These are phyloP conservation scores for Paraescarpia echinospica DNA, from an alignment of 1,140 invertebrate species.

Conservation along the genomic window DNA sequence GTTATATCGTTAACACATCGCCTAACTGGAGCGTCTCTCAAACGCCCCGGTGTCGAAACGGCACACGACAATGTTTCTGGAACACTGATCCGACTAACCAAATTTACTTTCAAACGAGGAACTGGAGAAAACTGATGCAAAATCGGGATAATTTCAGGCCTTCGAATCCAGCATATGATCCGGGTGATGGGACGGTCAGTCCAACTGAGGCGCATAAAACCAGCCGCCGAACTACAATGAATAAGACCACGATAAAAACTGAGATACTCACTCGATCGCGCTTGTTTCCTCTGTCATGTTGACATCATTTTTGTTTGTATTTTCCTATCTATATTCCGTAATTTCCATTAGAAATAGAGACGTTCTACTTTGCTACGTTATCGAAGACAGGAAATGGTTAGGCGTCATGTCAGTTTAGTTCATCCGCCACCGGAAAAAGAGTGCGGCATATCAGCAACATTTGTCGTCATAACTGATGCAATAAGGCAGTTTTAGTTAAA, in stretches of 20 bases:
- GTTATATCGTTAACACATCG: background rate
- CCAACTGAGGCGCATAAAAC: background rate
- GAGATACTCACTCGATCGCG: background rate
- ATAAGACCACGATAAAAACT: background rate
- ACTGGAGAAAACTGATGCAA: background rate
- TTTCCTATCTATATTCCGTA: constrained; percentile 6
- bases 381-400: constrained; percentile 5
- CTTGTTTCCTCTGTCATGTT: background rate
- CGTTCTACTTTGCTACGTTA: background rate
- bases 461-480: background rate
- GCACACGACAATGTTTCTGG: background rate
- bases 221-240: background rate
- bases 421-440: constrained; percentile 3
- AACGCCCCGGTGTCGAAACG: background rate
- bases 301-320: background rate
- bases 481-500: background rate
- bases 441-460: background rate
- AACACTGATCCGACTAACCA: background rate
- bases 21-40: background rate
- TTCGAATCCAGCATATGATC: background rate
- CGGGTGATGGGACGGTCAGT: background rate
- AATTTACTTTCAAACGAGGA: constrained; percentile 1
- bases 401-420: background rate
- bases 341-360: background rate
- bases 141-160: background rate